Evolutionary conservation across 2,888 invertebrate species (phyloP).

Genomic region (Chrysotoxum bicinctum): DNA sequence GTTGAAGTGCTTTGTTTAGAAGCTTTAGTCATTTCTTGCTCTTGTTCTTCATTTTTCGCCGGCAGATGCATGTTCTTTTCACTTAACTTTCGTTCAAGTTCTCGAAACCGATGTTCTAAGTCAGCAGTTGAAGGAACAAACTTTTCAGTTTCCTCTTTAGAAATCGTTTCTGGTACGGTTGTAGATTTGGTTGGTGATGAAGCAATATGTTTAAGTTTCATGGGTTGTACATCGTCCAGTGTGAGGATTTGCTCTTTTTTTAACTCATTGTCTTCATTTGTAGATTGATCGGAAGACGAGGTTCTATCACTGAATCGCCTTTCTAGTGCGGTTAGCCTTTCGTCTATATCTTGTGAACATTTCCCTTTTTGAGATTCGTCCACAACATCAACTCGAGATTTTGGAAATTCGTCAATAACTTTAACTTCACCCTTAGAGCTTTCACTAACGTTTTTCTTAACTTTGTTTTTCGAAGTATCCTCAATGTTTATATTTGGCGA

Average conservation of each 20-base stretch:
- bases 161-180: not conserved
- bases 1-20: not conserved
- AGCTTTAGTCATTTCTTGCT: constrained; percentile 1
- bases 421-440: not conserved
- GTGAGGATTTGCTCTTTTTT: not conserved
- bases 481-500: not conserved
- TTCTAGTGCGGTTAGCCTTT: constrained; percentile 78
- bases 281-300: constrained; percentile 74
- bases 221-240: constrained; percentile 9
- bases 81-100: constrained; percentile 76
- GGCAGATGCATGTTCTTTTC: constrained; percentile 11
- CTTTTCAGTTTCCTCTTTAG: constrained; percentile 18
- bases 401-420: too few species aligned
- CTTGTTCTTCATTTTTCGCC: not conserved
- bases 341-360: constrained; percentile 78
- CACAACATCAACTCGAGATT: not conserved
- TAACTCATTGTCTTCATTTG: not conserved
- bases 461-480: not conserved
- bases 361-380: not conserved
- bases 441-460: constrained; percentile 2
- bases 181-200: not conserved
- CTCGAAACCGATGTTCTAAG: constrained; percentile 78
- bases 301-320: constrained; percentile 76
- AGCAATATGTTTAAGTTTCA: not conserved
- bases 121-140: constrained; percentile 78